phyloP scores from a whole-genome alignment of 2,797 vertebrate genomes.

The Anas bahamensis region DNA sequence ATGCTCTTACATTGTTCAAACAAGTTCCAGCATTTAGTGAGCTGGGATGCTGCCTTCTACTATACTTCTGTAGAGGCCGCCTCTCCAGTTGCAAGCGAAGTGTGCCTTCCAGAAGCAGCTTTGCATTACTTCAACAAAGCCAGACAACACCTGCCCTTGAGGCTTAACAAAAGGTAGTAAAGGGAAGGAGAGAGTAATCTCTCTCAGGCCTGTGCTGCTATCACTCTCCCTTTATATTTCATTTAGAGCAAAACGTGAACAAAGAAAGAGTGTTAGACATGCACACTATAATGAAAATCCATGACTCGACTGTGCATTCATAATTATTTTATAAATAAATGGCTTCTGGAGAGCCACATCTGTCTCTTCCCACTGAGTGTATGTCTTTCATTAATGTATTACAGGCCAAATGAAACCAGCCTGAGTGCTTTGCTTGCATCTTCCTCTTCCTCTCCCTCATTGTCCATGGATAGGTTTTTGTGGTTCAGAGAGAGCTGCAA shows the following conservation, averaged over 20 bases:
- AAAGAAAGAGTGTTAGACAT: constrained; percentile 70
- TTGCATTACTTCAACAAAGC: not conserved
- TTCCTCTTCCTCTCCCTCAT: constrained; percentile 84
- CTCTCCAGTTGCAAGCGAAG: not conserved
- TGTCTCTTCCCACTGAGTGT: constrained; percentile 71
- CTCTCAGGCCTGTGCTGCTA: not conserved
- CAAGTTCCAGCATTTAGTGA: constrained; percentile 21
- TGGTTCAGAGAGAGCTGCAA: constrained; percentile 89
- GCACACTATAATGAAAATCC: constrained; percentile 76
- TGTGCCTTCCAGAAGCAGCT: not conserved
- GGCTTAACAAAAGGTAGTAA: not conserved
- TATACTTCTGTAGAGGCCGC: not conserved
- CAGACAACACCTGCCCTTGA: not conserved
- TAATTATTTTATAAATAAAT: constrained; percentile 87
- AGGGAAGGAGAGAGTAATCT: not conserved
- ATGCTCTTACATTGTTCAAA: constrained; percentile 5
- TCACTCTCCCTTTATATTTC: constrained; percentile 46
- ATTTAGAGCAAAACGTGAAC: constrained; percentile 69
- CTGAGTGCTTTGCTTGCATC: constrained; percentile 87
- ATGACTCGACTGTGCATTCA: constrained; percentile 78
- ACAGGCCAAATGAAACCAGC: constrained; percentile 57
- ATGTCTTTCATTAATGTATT: constrained; percentile 79
- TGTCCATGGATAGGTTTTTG: constrained; percentile 87
- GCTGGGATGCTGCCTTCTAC: not conserved
- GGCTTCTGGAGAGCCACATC: constrained; percentile 77